phyloP scores from a whole-genome alignment of 2,113 vertebrate species.

The Opisthocomus hoazin region DNA sequence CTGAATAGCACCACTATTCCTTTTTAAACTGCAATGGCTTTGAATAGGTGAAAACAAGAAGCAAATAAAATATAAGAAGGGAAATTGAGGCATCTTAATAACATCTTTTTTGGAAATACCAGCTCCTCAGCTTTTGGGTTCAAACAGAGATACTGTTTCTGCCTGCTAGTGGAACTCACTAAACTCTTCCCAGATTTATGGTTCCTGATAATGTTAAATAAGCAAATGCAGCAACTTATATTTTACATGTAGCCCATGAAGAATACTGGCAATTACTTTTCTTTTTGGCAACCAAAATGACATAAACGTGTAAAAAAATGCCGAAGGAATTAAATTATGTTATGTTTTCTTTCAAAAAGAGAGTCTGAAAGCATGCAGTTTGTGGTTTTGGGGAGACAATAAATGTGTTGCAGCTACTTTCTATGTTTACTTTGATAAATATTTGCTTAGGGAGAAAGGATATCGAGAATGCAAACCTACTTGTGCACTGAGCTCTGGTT shows the following conservation, averaged over 20 bases:
- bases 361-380: background rate
- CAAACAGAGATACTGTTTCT: background rate
- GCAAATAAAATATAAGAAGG: background rate
- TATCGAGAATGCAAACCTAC: background rate
- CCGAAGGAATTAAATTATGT: background rate
- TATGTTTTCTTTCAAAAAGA: background rate
- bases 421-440: background rate
- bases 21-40: background rate
- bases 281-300: background rate
- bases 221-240: background rate
- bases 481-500: background rate
- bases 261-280: background rate
- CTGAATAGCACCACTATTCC: background rate
- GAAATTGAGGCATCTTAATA: background rate
- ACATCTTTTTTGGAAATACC: background rate
- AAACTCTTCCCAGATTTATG: background rate
- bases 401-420: background rate
- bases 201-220: background rate
- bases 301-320: background rate
- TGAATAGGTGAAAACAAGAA: background rate
- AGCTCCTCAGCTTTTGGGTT: background rate
- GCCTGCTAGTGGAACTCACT: background rate
- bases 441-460: background rate
- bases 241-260: background rate
- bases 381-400: background rate